These are phyloP conservation scores for Pantherophis guttatus DNA, from an alignment of 2,113 vertebrate genomes.

Conservation along the genomic window DNA sequence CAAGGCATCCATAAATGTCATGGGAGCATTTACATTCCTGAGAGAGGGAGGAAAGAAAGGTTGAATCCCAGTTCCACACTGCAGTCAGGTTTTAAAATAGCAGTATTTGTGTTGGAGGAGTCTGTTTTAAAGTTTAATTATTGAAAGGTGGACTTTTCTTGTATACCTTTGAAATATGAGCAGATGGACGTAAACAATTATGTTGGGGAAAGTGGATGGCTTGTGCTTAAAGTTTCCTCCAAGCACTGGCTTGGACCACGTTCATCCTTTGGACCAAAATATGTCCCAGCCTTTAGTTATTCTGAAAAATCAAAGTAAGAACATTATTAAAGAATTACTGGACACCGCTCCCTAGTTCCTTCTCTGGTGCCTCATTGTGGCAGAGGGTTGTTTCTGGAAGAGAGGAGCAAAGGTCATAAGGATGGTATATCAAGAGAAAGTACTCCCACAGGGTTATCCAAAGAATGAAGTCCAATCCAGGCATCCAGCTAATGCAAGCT, in stretches of 20 bases:
- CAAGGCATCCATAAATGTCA: neutral
- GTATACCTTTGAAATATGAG: neutral
- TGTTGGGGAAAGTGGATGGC: neutral
- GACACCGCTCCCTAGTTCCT: neutral
- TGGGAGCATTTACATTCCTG: neutral
- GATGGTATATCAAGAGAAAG: neutral
- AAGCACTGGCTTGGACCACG: neutral
- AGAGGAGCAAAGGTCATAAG: neutral
- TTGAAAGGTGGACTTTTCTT: neutral
- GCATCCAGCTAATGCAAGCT: neutral
- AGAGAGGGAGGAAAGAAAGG: neutral
- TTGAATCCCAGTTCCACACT: neutral
- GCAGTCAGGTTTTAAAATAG: neutral
- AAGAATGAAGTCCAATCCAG: neutral
- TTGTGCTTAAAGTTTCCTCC: neutral
- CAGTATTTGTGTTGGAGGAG: neutral
- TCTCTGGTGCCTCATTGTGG: neutral
- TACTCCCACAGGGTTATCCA: neutral
- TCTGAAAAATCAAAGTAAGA: neutral
- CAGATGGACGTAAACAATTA: neutral
- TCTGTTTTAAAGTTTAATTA: neutral
- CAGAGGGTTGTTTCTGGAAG: neutral
- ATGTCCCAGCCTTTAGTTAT: neutral
- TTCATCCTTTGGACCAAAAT: neutral
- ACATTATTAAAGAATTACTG: neutral